Evolutionary conservation across 53 echinoderm and acorn worm genomes (phyloP), one percentile per base, ranked within the genome.

Genomic region (Echinometra lucunter): DNA sequence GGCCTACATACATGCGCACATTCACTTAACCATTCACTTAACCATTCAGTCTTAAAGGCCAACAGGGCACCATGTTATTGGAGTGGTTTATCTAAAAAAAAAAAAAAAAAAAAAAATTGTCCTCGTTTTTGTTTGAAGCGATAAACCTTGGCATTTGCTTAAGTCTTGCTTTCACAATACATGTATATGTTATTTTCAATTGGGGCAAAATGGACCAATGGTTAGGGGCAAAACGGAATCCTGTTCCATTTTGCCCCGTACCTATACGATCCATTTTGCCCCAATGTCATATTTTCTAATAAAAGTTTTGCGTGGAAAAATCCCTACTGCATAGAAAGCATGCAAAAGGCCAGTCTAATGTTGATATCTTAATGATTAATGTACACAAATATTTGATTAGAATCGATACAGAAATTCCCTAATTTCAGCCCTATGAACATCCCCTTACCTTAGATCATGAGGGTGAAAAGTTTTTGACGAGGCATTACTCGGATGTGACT

Each of bases 161-260:
- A 66, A 66, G 66, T 25, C 66, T 66, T 66, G 66, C 66, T 66
- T 66, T 66, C 66, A 66, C 66, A 81, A 70, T 70, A n/a, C n/a
- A n/a, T n/a, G n/a, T n/a, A n/a, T n/a, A 70, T 70, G 70, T 70
- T 70, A 70, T 70, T 70, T 70, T 70, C 70, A 70, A 70, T 70
- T 70, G 70, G 70, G 70, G 70, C 70, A 66, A 66, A 66, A 66
- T 66, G 66, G 66, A 66, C 25, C 66, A 66, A 66, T 66, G 66
- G 66, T 23, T 66, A 66, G 25, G 66, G 66, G 66, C 19, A 70
- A 70, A 70, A 70, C 70, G 34, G 70, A 70, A 70, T n/a, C 70
- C 70, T 70, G 70, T 70, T 70, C 70, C 70, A 70, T 70, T 70
- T 70, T 70, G 70, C 70, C 70, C 70, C 70, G 11, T 70, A 70